Evolutionary conservation across 2,797 vertebrate genomes (phyloP).

Genomic region (Mus minutoides): DNA sequence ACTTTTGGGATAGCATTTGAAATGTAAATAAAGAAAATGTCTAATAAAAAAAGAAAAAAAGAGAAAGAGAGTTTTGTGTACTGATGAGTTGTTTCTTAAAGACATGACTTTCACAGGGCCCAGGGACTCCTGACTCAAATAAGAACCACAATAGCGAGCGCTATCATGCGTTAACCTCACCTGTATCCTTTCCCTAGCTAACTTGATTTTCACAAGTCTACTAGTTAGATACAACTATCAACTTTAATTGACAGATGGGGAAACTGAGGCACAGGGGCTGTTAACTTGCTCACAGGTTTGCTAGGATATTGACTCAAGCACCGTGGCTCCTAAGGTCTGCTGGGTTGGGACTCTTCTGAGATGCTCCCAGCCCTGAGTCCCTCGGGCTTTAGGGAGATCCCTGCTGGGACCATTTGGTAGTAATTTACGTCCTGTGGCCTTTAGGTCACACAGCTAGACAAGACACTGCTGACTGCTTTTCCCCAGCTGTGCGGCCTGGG

Average conservation of each 20-base stretch:
- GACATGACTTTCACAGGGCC: background rate
- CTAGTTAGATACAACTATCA: background rate
- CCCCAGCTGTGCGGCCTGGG: constrained; percentile 69
- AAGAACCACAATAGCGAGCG: too few species aligned
- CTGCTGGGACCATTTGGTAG: background rate
- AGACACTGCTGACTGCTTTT: constrained; percentile 58
- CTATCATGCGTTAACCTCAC: background rate
- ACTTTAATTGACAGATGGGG: background rate
- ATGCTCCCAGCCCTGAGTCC: background rate
- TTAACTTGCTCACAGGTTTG: background rate
- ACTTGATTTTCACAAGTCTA: background rate
- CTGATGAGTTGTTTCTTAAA: background rate
- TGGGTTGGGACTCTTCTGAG: background rate
- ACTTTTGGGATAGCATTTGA: too few species aligned
- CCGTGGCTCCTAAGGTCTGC: background rate
- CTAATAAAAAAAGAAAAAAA: too few species aligned
- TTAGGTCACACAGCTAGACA: background rate
- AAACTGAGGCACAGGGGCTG: background rate
- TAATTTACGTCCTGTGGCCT: constrained; percentile 29
- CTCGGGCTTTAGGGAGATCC: constrained; percentile 15
- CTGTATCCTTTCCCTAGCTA: accelerated
- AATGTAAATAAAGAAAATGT: too few species aligned
- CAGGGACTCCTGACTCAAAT: background rate
- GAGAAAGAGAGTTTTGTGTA: background rate
- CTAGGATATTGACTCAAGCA: background rate